These are phyloP conservation scores for Drosophila tsacasi DNA, from an alignment of 1,140 invertebrate species.

Conservation along the genomic window DNA sequence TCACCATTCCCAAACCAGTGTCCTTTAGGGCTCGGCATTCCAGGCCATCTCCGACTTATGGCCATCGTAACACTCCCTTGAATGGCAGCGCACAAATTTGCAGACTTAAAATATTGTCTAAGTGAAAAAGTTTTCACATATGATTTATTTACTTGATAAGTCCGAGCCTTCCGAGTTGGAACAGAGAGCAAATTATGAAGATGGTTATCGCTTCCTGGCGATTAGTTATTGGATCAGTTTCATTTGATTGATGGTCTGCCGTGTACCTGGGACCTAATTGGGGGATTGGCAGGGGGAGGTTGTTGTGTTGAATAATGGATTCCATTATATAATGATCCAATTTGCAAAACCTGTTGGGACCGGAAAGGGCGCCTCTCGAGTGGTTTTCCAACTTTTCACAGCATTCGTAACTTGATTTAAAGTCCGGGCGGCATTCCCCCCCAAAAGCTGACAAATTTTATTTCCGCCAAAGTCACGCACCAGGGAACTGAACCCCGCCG, in stretches of 20 bases:
- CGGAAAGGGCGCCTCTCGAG: slow-evolving; percentile 13
- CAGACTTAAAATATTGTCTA: slow-evolving; percentile 70
- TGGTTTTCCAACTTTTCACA: slow-evolving; percentile 28
- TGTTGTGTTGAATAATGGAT: slow-evolving; percentile 31
- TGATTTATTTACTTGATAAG: slow-evolving; percentile 79
- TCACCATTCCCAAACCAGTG: not conserved
- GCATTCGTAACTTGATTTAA: slow-evolving; percentile 71
- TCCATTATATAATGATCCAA: slow-evolving; percentile 54
- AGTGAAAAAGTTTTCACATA: slow-evolving; percentile 78
- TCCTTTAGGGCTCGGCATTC: slow-evolving; percentile 15
- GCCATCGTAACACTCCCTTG: slow-evolving; percentile 51
- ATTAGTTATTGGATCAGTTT: slow-evolving; percentile 62
- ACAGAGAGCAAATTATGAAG: slow-evolving; percentile 40
- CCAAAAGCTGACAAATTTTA: slow-evolving; percentile 76
- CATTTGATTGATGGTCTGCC: slow-evolving; percentile 53
- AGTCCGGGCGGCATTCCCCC: slow-evolving; percentile 48
- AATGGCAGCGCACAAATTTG: slow-evolving; percentile 58
- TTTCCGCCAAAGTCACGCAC: slow-evolving; percentile 79
- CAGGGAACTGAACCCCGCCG: slow-evolving; percentile 67
- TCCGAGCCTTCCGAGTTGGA: not conserved
- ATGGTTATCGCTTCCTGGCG: slow-evolving; percentile 61
- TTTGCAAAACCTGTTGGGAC: slow-evolving; percentile 47
- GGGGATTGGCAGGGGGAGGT: slow-evolving; percentile 13
- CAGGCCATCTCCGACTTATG: slow-evolving; percentile 61
- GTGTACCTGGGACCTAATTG: slow-evolving; percentile 33